phyloP scores from a whole-genome alignment of 2,888 invertebrate genomes.

The Ceratothoa steindachneri region DNA sequence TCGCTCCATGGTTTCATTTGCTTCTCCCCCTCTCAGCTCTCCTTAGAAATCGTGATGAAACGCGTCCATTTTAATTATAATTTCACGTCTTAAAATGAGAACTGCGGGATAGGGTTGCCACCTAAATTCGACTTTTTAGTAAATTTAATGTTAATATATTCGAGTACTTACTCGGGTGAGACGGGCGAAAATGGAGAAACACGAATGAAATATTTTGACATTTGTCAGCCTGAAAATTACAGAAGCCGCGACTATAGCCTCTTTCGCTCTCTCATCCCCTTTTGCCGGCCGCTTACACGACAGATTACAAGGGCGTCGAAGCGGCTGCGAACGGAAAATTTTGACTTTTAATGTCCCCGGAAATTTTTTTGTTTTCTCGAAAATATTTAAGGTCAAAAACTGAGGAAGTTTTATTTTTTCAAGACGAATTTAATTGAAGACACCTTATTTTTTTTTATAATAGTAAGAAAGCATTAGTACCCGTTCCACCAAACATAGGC shows the following conservation, averaged over 20 bases:
- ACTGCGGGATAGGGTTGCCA: background rate
- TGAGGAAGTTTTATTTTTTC: too few relatives aligned
- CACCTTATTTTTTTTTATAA: too few relatives aligned
- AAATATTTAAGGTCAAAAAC: too few relatives aligned
- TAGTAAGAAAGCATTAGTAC: too few relatives aligned
- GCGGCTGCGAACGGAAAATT: background rate
- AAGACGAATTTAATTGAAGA: too few relatives aligned
- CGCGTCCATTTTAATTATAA: background rate
- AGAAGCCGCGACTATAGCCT: constrained; percentile 2
- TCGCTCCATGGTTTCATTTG: background rate
- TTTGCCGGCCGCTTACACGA: background rate
- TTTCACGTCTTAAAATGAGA: background rate
- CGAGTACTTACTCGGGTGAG: background rate
- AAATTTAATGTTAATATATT: background rate
- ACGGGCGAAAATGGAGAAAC: background rate
- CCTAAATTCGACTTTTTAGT: background rate
- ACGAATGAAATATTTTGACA: constrained; percentile 5
- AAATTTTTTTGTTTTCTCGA: too few relatives aligned
- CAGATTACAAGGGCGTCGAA: constrained; percentile 5
- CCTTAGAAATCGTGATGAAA: background rate
- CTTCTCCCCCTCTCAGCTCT: background rate
- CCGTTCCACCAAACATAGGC: too few relatives aligned
- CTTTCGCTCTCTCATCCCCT: background rate
- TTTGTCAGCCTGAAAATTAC: constrained; percentile 8
- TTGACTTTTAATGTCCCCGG: background rate